Evolutionary conservation across 2,113 vertebrate species (phyloP).

Genomic region (Glaucomys volans): DNA sequence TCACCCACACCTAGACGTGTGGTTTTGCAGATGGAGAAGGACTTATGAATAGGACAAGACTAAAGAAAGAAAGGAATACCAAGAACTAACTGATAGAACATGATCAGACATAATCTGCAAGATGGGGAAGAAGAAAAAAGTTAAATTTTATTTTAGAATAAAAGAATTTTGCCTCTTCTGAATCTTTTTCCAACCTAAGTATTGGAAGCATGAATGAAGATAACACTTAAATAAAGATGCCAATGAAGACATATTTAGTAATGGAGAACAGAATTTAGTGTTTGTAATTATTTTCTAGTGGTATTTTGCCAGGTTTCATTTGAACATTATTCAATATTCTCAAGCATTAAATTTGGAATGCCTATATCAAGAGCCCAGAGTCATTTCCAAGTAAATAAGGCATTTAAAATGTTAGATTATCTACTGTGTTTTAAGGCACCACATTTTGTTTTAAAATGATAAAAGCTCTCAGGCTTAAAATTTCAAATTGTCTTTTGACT

Average conservation of each 20-base stretch:
- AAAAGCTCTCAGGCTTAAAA: not conserved
- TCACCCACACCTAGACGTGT: not conserved
- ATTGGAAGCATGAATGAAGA: not conserved
- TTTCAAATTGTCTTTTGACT: not conserved
- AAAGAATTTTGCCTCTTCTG: not conserved
- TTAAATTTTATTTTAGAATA: conserved; percentile 2
- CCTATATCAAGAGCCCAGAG: not conserved
- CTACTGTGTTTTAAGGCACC: not conserved
- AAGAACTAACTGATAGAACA: not conserved
- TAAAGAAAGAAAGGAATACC: not conserved
- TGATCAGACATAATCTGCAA: not conserved
- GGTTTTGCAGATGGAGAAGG: not conserved
- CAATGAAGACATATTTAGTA: not conserved
- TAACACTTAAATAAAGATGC: not conserved
- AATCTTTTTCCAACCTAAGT: not conserved
- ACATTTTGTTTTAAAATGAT: not conserved
- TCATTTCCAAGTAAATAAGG: not conserved
- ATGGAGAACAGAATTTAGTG: not conserved
- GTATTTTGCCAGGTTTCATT: not conserved
- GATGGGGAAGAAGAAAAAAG: not conserved
- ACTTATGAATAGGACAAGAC: not conserved
- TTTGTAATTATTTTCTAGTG: not conserved
- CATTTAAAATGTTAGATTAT: not conserved
- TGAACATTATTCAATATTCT: not conserved
- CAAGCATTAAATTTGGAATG: not conserved